These are phyloP conservation scores for Lithobates sylvaticus DNA, from an alignment of 2,797 vertebrate genomes.

Conservation along the genomic window DNA sequence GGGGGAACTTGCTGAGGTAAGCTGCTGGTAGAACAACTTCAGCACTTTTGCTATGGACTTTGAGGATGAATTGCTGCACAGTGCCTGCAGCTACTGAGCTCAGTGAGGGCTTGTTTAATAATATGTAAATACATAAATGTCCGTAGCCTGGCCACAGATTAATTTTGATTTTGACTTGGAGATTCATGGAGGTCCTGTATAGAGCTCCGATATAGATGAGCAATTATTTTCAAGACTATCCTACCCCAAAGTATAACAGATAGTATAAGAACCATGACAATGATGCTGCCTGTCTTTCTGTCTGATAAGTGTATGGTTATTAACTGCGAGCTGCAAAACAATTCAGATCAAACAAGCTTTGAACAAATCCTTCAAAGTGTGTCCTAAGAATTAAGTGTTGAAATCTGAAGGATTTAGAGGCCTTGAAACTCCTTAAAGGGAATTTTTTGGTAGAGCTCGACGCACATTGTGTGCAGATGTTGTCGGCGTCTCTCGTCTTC, in stretches of 20 bases:
- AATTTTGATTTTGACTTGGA: neutral
- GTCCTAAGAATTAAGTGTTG: slow-evolving; percentile 57
- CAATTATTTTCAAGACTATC: neutral
- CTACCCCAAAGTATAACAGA: neutral
- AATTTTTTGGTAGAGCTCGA: slow-evolving; percentile 28
- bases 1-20: too few species aligned
- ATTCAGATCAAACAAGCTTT: slow-evolving; percentile 54
- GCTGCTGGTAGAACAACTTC: too few species aligned
- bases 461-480: slow-evolving; percentile 26
- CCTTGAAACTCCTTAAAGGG: slow-evolving; percentile 51
- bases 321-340: slow-evolving; percentile 12
- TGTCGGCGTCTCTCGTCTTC: neutral
- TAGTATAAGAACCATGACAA: neutral
- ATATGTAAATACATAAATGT: neutral
- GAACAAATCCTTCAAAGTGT: slow-evolving; percentile 60
- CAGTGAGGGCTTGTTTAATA: neutral
- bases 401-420: slow-evolving; percentile 58
- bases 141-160: neutral
- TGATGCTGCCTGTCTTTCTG: neutral
- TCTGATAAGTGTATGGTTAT: slow-evolving; percentile 38
- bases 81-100: neutral
- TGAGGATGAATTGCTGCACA: neutral
- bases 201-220: too few species aligned
- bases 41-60: neutral
- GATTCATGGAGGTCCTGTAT: too few species aligned